Conservation (phyloP, 2,797 vertebrate species). For the Melanotaenia trifasciata region DNA sequence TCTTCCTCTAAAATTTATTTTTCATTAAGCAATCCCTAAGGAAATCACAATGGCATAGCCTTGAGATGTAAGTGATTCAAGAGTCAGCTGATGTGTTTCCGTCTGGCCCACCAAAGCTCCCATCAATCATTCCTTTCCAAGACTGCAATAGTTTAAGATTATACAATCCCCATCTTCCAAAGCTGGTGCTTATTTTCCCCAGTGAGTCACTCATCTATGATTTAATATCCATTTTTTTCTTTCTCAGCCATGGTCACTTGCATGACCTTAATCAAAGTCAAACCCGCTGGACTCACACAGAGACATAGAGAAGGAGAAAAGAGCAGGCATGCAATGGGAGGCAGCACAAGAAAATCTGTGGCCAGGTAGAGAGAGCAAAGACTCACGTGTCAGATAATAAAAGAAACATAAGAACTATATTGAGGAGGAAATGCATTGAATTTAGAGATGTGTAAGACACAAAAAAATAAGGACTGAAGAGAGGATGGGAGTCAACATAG, state of each 20-base stretch:
- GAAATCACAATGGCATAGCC: background rate
- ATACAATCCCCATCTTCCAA: background rate
- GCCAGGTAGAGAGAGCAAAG: conserved; percentile 18
- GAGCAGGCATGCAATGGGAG: background rate
- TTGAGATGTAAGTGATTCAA: background rate
- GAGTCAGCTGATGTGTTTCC: background rate
- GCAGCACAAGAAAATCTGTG: background rate
- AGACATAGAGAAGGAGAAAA: background rate
- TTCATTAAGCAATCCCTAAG: background rate
- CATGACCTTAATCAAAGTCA: conserved; percentile 39
- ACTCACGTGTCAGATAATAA: background rate
- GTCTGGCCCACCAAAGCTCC: background rate
- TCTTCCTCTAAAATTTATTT: background rate
- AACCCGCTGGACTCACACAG: conserved; percentile 5
- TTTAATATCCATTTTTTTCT: conserved; percentile 4
- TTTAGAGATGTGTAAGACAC: conserved; percentile 17
- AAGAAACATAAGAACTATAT: conserved; percentile 14
- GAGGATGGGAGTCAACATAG: conserved; percentile 34
- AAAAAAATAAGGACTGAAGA: background rate
- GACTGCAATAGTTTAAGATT: background rate
- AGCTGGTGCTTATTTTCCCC: background rate
- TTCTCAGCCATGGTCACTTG: background rate
- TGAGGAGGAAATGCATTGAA: conserved; percentile 31
- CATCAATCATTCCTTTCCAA: background rate
- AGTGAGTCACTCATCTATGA: background rate